Evolutionary conservation across 1,140 invertebrate species (phyloP).

Genomic region (Periplaneta americana): DNA sequence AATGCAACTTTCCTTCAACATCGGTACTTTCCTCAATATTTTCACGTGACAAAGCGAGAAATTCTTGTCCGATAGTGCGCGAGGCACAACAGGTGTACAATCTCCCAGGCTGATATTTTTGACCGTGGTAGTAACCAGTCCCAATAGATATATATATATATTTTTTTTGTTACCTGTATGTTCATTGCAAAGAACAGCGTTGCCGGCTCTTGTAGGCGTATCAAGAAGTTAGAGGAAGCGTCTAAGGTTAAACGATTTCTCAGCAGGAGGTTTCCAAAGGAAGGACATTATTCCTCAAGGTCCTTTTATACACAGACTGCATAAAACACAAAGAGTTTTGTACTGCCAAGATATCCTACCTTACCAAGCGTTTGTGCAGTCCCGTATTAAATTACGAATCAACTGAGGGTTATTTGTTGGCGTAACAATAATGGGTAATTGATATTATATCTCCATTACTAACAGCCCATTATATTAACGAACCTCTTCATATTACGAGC

Average conservation of each 20-base stretch:
- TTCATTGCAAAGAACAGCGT: neutral
- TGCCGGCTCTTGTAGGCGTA: constrained; percentile 9
- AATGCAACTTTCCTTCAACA: too few species aligned
- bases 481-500: too few species aligned
- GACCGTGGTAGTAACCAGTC: neutral
- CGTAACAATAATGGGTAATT: too few species aligned
- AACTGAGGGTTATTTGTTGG: too few species aligned
- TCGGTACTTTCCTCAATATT: too few species aligned
- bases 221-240: constrained; percentile 11
- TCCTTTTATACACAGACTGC: neutral
- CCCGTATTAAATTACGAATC: too few species aligned
- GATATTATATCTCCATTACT: too few species aligned
- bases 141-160: neutral
- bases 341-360: neutral
- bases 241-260: constrained; percentile 12
- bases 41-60: too few species aligned
- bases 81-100: too few species aligned
- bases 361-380: too few species aligned
- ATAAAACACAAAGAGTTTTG: neutral
- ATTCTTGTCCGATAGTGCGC: too few species aligned
- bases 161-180: neutral
- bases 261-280: constrained; percentile 5
- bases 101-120: neutral
- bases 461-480: too few species aligned
- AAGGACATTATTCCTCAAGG: neutral